Percentiles rank a stretch among this genome's conserved stretches.
These are phyloP conservation scores for Caenorhabditis sp. DNA, from an alignment of 2,888 invertebrate species.

Conservation along the genomic window DNA sequence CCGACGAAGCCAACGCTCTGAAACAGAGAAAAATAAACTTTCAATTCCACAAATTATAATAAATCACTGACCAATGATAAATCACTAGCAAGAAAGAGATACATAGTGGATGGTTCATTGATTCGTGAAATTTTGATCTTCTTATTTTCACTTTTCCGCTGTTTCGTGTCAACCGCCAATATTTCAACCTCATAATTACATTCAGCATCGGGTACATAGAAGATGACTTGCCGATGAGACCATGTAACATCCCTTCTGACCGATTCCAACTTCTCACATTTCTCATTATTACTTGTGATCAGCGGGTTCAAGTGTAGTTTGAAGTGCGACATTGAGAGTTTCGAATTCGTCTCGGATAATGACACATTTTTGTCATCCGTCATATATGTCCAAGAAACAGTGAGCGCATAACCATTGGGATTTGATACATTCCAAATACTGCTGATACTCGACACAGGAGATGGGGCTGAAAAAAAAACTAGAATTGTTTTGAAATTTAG, in stretches of 20 bases:
- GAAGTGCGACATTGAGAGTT: slow-evolving; percentile 43
- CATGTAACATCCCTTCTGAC: slow-evolving; percentile 44
- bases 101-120: slow-evolving; percentile 31
- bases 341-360: slow-evolving; percentile 3
- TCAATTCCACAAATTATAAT: not conserved
- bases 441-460: slow-evolving; percentile 26
- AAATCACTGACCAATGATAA: slow-evolving; percentile 7
- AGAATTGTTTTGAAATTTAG: slow-evolving; percentile 8
- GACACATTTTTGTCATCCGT: slow-evolving; percentile 9
- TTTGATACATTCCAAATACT: slow-evolving; percentile 43
- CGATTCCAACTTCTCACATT: slow-evolving; percentile 38
- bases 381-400: slow-evolving; percentile 38
- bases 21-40: not conserved
- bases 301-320: slow-evolving; percentile 33
- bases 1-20: slow-evolving; percentile 21
- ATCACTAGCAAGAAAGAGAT: slow-evolving; percentile 19
- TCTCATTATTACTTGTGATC: slow-evolving; percentile 25
- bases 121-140: slow-evolving; percentile 30
- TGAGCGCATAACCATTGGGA: slow-evolving; percentile 29
- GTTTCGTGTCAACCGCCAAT: slow-evolving; percentile 42
- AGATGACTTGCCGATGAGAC: slow-evolving; percentile 43
- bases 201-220: slow-evolving; percentile 44
- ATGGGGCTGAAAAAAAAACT: slow-evolving; percentile 38
- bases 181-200: slow-evolving; percentile 51
- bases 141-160: slow-evolving; percentile 37